Conservation (phyloP, 2,797 vertebrate genomes). For the Lepilemur septentrionalis region DNA sequence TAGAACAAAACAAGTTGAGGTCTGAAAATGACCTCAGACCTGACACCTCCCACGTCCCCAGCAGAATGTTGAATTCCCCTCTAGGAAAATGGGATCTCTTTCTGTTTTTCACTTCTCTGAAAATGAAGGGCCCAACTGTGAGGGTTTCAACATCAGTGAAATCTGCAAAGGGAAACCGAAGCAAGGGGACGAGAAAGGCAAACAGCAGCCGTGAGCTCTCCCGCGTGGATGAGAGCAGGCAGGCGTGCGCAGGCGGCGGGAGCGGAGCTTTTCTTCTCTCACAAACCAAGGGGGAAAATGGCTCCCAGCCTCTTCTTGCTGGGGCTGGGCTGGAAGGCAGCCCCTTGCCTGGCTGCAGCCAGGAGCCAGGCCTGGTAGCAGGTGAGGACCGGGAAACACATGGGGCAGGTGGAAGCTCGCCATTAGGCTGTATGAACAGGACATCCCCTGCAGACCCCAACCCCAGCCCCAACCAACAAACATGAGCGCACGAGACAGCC, state of each 20-base stretch:
- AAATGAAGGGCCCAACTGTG: not conserved
- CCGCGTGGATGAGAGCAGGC: not conserved
- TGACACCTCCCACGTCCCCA: not conserved
- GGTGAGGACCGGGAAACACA: not conserved
- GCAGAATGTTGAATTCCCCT: not conserved
- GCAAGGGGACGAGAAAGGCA: not conserved
- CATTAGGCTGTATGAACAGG: not conserved
- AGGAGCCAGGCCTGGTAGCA: not conserved
- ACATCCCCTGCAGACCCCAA: not conserved
- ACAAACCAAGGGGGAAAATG: not conserved
- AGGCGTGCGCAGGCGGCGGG: not conserved
- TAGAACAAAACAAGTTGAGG: not conserved
- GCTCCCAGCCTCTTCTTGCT: not conserved
- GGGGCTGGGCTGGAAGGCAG: not conserved
- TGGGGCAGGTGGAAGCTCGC: not conserved
- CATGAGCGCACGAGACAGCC: accelerated
- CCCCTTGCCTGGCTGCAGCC: not conserved
- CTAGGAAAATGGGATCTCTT: not conserved
- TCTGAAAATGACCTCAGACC: slow-evolving; percentile 5
- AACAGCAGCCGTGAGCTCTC: not conserved
- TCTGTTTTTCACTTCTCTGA: slow-evolving; percentile 29
- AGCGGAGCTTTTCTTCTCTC: not conserved
- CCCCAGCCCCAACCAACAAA: not conserved
- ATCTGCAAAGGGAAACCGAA: not conserved
- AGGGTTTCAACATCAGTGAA: slow-evolving; percentile 16